Evolutionary conservation across 2,797 vertebrate genomes (phyloP).

Genomic region (Oophaga sylvatica): DNA sequence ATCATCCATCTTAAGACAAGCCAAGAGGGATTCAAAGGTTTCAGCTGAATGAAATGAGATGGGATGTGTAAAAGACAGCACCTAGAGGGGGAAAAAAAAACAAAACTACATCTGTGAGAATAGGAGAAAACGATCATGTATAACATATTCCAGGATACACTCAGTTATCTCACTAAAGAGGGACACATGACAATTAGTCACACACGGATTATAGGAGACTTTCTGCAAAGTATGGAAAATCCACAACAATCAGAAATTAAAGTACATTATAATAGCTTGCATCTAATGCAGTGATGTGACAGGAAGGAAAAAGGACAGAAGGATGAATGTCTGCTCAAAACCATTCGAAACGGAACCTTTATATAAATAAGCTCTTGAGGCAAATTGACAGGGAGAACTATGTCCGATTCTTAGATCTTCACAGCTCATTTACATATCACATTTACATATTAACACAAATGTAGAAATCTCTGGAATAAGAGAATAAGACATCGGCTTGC

Average conservation of each 20-base stretch:
- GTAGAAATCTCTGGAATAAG: too few species aligned
- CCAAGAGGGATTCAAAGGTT: conserved; percentile 95
- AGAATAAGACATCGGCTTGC: too few species aligned
- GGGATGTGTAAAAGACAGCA: conserved; percentile 97
- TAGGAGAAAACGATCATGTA: neutral
- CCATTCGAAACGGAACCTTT: too few species aligned
- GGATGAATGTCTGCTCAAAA: too few species aligned
- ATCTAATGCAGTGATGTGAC: too few species aligned
- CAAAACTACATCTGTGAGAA: neutral
- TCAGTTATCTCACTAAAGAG: neutral
- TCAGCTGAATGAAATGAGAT: conserved; percentile 98
- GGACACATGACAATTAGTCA: neutral
- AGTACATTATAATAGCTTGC: too few species aligned
- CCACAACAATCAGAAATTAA: neutral
- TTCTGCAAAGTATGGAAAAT: neutral
- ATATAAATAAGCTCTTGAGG: too few species aligned
- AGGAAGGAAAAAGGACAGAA: too few species aligned
- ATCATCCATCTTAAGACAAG: conserved; percentile 98
- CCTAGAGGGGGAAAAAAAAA: conserved; percentile 74
- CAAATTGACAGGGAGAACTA: too few species aligned
- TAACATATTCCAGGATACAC: neutral
- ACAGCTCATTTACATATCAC: too few species aligned
- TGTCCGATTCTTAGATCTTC: too few species aligned
- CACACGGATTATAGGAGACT: neutral
- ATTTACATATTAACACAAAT: too few species aligned